Evolutionary conservation across 2,888 invertebrate species (phyloP).

Genomic region (Crepidodera aurea): DNA sequence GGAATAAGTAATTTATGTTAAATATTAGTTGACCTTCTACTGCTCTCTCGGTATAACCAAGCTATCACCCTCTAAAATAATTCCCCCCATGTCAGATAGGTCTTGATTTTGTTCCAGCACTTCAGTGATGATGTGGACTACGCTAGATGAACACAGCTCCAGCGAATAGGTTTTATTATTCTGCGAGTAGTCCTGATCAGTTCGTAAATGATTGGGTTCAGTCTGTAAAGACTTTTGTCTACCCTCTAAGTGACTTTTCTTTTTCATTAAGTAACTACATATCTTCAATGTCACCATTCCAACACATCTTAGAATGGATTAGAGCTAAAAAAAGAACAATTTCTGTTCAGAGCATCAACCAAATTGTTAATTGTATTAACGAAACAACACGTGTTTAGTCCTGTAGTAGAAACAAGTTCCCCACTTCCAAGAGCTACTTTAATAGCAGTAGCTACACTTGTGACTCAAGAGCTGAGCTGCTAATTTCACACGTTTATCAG

Average conservation of each 20-base stretch:
- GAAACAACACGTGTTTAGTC: too few species aligned
- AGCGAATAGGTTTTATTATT: neutral
- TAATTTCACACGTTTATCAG: too few species aligned
- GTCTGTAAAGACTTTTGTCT: neutral
- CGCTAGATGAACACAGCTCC: neutral
- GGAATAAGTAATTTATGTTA: too few species aligned
- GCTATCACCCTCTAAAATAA: slow-evolving; percentile 6
- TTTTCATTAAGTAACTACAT: neutral
- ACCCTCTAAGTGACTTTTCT: neutral
- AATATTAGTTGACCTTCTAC: too few species aligned
- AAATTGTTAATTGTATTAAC: too few species aligned
- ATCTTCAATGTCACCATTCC: slow-evolving; percentile 1
- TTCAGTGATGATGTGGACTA: slow-evolving; percentile 6
- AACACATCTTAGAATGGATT: too few species aligned
- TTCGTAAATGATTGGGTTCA: neutral
- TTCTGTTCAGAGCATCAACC: too few species aligned
- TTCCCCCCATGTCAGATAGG: neutral
- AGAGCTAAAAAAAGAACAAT: too few species aligned
- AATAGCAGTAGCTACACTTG: too few species aligned
- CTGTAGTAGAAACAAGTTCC: too few species aligned
- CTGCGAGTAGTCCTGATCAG: neutral
- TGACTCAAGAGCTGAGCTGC: too few species aligned
- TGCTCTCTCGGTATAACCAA: slow-evolving; percentile 1
- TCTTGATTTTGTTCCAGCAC: slow-evolving; percentile 3
- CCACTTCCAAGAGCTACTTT: too few species aligned